Percentiles rank a stretch among this genome's conserved stretches.
These are phyloP conservation scores for Xerus inauris DNA, from an alignment of 2,113 vertebrate genomes.

Conservation along the genomic window DNA sequence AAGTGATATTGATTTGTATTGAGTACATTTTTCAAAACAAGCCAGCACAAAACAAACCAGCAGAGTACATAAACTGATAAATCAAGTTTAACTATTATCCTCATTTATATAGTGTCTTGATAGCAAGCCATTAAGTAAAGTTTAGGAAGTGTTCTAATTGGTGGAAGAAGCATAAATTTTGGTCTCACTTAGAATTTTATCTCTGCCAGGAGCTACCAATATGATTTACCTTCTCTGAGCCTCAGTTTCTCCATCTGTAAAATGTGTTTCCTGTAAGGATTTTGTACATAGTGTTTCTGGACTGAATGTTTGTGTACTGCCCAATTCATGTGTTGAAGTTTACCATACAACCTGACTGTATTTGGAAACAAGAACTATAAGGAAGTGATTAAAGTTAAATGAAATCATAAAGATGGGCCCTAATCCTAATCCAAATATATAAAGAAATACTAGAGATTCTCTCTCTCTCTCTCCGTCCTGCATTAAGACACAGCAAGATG, in stretches of 20 bases:
- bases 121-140: not conserved
- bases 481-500: not conserved
- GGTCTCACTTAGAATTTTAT: not conserved
- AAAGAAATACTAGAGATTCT: not conserved
- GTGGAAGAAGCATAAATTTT: not conserved
- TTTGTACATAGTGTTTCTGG: not conserved
- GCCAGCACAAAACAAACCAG: constrained; percentile 26
- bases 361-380: not conserved
- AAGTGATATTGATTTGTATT: not conserved
- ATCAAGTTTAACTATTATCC: not conserved
- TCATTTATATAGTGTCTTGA: not conserved
- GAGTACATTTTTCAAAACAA: constrained; percentile 52
- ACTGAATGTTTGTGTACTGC: not conserved
- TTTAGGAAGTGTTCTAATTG: not conserved
- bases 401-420: not conserved
- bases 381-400: not conserved
- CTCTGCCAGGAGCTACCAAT: not conserved
- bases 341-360: not conserved
- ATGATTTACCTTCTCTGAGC: not conserved
- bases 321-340: not conserved
- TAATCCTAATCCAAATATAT: not conserved
- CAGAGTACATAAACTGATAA: not conserved
- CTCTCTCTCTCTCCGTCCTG: not conserved
- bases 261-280: not conserved
- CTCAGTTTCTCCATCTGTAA: not conserved